A percentile compares a stretch with the other conserved stretches of the same genome.
phyloP scores from a whole-genome alignment of 2,797 vertebrate species.

The Sandelia bainsii region DNA sequence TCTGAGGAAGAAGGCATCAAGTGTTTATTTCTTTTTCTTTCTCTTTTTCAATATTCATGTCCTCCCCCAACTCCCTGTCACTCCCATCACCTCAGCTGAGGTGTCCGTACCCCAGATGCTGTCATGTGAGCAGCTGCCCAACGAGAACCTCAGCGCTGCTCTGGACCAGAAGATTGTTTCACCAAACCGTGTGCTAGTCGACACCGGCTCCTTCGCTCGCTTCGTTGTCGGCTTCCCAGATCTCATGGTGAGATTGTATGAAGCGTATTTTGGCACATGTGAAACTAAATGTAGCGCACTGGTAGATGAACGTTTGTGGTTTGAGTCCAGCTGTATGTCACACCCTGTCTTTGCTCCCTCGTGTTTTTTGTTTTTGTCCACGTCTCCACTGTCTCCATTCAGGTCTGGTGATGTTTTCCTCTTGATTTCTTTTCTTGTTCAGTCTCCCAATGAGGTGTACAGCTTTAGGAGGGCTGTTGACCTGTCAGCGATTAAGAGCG shows the following conservation, averaged over 20 bases:
- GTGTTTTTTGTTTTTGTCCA: no score
- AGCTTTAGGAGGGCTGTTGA: constrained; percentile 88
- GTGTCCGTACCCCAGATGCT: constrained; percentile 84
- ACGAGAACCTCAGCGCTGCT: constrained; percentile 92
- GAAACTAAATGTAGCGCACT: no score
- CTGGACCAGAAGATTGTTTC: constrained; percentile 94
- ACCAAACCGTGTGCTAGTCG: constrained; percentile 92
- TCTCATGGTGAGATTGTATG: constrained; percentile 89
- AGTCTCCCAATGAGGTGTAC: constrained; percentile 97
- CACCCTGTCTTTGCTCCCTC: no score
- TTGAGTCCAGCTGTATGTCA: no score
- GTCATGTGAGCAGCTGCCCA: constrained; percentile 91
- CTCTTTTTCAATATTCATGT: neutral
- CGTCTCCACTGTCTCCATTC: no score
- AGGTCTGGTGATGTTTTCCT: neutral
- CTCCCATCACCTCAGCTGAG: constrained; percentile 70
- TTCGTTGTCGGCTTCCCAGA: constrained; percentile 95
- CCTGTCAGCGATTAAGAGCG: constrained; percentile 71
- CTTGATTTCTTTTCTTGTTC: constrained; percentile 36
- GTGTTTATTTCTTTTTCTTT: neutral
- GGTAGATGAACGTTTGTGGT: no score
- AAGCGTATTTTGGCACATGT: neutral
- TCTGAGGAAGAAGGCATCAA: neutral
- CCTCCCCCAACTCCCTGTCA: neutral
- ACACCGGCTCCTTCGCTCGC: constrained; percentile 87